phyloP scores from a whole-genome alignment of 2,797 vertebrate species.

The Pipistrellus kuhlii region DNA sequence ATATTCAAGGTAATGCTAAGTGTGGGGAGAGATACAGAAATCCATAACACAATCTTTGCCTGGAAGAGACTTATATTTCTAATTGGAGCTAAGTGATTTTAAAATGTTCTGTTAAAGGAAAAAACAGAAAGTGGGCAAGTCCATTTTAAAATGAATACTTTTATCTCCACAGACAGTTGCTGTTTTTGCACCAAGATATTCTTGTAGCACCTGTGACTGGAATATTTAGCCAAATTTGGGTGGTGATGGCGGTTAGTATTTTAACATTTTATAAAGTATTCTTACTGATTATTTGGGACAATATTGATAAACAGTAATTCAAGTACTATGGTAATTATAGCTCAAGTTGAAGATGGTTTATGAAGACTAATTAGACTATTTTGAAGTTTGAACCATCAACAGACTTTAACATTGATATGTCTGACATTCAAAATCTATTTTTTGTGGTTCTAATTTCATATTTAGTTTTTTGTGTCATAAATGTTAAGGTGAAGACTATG shows the following conservation, averaged over 20 bases:
- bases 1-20: not conserved
- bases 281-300: constrained; percentile 24
- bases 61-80: constrained; percentile 9
- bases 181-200: constrained; percentile 90
- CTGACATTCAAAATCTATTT: constrained; percentile 45
- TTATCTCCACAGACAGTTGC: constrained; percentile 88
- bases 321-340: not conserved
- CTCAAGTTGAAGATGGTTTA: constrained; percentile 6
- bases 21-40: not conserved
- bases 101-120: not conserved
- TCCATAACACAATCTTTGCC: not conserved
- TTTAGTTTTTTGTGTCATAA: constrained; percentile 39
- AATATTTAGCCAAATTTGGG: constrained; percentile 89
- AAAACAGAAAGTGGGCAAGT: not conserved
- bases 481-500: constrained; percentile 3
- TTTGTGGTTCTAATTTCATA: constrained; percentile 26
- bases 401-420: constrained; percentile 6
- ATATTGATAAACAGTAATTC: not conserved
- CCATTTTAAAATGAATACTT: not conserved
- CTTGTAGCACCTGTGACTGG: constrained; percentile 91
- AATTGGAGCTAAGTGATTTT: not conserved
- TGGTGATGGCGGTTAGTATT: constrained; percentile 92
- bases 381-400: constrained; percentile 20
- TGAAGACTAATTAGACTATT: not conserved
- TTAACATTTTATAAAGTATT: constrained; percentile 54